Conservation (phyloP, 2,113 vertebrate species). For the Dromas ardeola region DNA sequence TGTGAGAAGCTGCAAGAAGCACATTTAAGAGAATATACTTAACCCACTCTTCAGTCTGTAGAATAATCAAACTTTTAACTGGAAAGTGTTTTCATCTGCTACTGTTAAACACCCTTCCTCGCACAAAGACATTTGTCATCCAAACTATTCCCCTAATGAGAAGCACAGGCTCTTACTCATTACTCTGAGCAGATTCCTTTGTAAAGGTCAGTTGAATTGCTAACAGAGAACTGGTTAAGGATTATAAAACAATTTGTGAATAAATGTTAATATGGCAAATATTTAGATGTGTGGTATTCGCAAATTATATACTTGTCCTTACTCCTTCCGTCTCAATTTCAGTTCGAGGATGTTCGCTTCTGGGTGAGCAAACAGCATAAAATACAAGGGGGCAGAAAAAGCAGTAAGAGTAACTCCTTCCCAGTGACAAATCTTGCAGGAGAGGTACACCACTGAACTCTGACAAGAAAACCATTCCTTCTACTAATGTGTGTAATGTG, state of each 20-base stretch:
- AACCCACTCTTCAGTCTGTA: not conserved
- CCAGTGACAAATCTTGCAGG: not conserved
- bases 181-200: not conserved
- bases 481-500: not conserved
- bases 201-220: not conserved
- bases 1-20: not conserved
- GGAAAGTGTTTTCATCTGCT: not conserved
- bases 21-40: not conserved
- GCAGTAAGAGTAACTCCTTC: not conserved
- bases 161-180: not conserved
- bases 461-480: not conserved
- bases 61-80: not conserved
- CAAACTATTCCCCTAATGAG: not conserved
- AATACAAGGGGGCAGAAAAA: not conserved
- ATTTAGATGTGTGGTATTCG: not conserved
- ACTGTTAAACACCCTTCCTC: not conserved
- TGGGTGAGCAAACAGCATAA: not conserved
- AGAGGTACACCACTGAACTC: not conserved
- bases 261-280: not conserved
- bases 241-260: not conserved
- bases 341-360: not conserved
- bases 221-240: not conserved
- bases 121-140: not conserved
- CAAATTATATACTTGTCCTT: not conserved
- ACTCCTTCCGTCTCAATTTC: not conserved